Evolutionary conservation across 23 tunicate species (phyloP).

Genomic region (Halocynthia aurantium): DNA sequence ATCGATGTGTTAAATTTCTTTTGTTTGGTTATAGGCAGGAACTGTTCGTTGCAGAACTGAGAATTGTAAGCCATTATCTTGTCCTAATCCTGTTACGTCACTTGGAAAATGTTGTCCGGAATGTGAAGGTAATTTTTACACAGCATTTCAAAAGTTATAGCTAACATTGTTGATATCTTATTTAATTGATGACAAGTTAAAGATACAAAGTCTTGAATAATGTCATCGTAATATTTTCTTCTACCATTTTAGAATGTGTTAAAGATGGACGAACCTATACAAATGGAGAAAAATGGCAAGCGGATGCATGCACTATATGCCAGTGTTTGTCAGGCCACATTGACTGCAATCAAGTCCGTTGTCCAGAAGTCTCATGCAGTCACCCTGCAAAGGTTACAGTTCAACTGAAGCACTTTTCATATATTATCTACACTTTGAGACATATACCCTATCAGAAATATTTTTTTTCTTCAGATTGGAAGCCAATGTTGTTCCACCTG

Average conservation of each 20-base stretch:
- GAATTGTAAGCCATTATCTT: constrained; percentile 32
- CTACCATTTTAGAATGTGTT: constrained; percentile 26
- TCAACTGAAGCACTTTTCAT: not conserved
- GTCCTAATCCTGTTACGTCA: constrained; percentile 40
- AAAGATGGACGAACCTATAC: constrained; percentile 27
- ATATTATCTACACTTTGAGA: not conserved
- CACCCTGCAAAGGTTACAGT: constrained; percentile 66
- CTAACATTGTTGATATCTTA: not conserved
- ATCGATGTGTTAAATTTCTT: not conserved
- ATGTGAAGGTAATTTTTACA: constrained; percentile 42
- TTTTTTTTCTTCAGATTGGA: constrained; percentile 20
- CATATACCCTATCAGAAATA: not conserved
- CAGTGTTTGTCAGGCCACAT: constrained; percentile 32
- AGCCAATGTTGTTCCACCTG: constrained; percentile 58
- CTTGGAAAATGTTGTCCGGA: constrained; percentile 64
- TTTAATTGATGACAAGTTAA: not conserved
- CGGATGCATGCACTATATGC: constrained; percentile 56
- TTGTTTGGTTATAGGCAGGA: constrained; percentile 39
- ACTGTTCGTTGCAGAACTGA: constrained; percentile 40
- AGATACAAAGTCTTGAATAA: not conserved
- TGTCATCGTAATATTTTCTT: not conserved
- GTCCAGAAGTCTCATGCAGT: constrained; percentile 34
- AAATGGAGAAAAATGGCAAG: constrained; percentile 55
- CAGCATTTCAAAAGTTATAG: not conserved
- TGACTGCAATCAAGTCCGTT: constrained; percentile 26